A percentile compares a stretch with the other conserved stretches of the same genome.
These are phyloP conservation scores for Lobophora halterata DNA, from an alignment of 2,888 invertebrate genomes.

Conservation along the genomic window DNA sequence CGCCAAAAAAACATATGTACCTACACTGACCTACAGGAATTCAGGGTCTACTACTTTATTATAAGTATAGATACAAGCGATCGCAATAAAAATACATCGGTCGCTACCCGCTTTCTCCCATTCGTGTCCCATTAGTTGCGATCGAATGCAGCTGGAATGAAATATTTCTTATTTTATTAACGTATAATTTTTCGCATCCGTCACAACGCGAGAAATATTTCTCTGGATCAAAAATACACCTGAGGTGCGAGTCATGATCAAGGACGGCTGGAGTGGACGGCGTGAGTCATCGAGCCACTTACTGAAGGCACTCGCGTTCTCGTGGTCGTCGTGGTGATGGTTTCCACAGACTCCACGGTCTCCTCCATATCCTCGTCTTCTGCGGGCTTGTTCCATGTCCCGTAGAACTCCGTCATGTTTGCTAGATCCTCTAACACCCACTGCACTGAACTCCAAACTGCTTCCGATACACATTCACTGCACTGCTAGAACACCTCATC, in stretches of 20 bases:
- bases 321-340: slow-evolving; percentile 66
- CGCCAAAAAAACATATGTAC: no score
- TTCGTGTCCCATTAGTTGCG: slow-evolving; percentile 35
- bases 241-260: slow-evolving; percentile 43
- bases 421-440: slow-evolving; percentile 46
- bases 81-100: slow-evolving; percentile 57
- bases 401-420: slow-evolving; percentile 75
- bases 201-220: slow-evolving; percentile 20
- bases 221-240: slow-evolving; percentile 45
- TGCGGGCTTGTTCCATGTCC: slow-evolving; percentile 57
- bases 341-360: slow-evolving; percentile 63
- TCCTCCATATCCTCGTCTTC: slow-evolving; percentile 49
- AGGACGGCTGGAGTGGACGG: slow-evolving; percentile 40
- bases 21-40: no score
- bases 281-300: slow-evolving; percentile 40
- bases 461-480: slow-evolving; percentile 64
- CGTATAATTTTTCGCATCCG: slow-evolving; percentile 35
- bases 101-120: slow-evolving; percentile 40
- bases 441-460: slow-evolving; percentile 55
- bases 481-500: slow-evolving; percentile 46
- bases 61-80: slow-evolving; percentile 51
- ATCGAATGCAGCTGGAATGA: slow-evolving; percentile 39
- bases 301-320: slow-evolving; percentile 53
- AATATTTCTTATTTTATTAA: slow-evolving; percentile 35
- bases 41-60: no score